Percentiles rank a stretch among this genome's conserved stretches.
phyloP scores from a whole-genome alignment of 2,113 vertebrate species.

The Pelodiscus sinensis region DNA sequence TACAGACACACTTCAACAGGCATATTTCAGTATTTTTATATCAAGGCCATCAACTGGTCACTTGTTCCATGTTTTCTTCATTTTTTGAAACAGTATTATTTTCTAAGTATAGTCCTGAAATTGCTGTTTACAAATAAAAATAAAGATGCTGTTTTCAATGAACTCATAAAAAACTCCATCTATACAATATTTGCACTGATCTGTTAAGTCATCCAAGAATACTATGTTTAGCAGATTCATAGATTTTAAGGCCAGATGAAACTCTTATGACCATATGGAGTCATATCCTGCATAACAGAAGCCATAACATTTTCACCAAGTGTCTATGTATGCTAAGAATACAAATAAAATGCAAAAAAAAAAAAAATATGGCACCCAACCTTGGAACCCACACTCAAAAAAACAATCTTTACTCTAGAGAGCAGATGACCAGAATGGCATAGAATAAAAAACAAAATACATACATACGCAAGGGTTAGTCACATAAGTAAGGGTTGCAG shows the following conservation, averaged over 20 bases:
- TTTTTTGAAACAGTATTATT: neutral
- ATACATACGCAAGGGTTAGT: neutral
- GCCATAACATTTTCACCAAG: neutral
- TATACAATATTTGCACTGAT: neutral
- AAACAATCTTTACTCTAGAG: neutral
- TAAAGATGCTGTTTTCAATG: neutral
- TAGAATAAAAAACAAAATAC: neutral
- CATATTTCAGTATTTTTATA: conserved; percentile 25
- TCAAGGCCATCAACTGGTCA: neutral
- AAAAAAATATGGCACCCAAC: neutral
- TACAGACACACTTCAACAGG: conserved; percentile 2
- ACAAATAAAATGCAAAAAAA: neutral
- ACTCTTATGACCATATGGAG: neutral
- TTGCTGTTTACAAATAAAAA: neutral
- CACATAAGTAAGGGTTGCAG: neutral
- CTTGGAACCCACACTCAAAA: neutral
- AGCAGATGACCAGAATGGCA: neutral
- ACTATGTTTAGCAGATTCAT: neutral
- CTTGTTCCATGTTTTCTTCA: neutral
- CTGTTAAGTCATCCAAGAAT: neutral
- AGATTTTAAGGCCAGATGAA: neutral
- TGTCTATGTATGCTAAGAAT: neutral
- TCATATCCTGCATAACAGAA: neutral
- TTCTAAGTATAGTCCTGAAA: neutral
- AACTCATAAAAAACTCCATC: neutral